A percentile compares a stretch with the other conserved stretches of the same genome.
phyloP scores from a whole-genome alignment of 2,888 invertebrate genomes.

The Meteorus colon region DNA sequence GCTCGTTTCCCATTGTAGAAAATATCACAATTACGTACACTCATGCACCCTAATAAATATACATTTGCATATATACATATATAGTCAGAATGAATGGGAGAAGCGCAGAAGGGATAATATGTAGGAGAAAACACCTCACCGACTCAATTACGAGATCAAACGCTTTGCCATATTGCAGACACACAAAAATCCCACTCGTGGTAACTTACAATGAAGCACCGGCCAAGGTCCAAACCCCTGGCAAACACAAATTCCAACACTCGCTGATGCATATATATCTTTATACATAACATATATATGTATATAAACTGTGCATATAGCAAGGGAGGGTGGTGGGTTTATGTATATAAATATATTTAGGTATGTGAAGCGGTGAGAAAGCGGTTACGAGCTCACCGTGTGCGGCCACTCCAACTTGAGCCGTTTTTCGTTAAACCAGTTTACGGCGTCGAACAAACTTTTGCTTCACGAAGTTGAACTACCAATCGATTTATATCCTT shows the following conservation, averaged over 20 bases:
- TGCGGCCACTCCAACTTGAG: conserved; percentile 60
- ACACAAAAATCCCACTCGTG: conserved; percentile 51
- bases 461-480: conserved; percentile 47
- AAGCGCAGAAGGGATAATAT: not conserved
- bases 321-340: not conserved
- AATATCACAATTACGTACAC: conserved; percentile 19
- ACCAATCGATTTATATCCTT: conserved; percentile 43
- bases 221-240: conserved; percentile 25
- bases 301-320: conserved; percentile 15
- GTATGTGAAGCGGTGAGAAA: conserved; percentile 41
- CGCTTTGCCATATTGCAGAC: conserved; percentile 45
- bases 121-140: conserved; percentile 9
- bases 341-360: conserved; percentile 8
- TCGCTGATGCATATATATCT: not conserved
- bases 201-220: conserved; percentile 66
- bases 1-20: conserved; percentile 44
- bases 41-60: not conserved
- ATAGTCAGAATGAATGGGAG: conserved; percentile 34
- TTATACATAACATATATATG: not conserved
- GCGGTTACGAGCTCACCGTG: conserved; percentile 45
- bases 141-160: conserved; percentile 68
- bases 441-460: conserved; percentile 64
- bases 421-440: conserved; percentile 69
- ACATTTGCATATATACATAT: not conserved
- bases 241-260: not conserved